phyloP scores from a whole-genome alignment of 1,140 invertebrate genomes.

The Bombyx mandarina region DNA sequence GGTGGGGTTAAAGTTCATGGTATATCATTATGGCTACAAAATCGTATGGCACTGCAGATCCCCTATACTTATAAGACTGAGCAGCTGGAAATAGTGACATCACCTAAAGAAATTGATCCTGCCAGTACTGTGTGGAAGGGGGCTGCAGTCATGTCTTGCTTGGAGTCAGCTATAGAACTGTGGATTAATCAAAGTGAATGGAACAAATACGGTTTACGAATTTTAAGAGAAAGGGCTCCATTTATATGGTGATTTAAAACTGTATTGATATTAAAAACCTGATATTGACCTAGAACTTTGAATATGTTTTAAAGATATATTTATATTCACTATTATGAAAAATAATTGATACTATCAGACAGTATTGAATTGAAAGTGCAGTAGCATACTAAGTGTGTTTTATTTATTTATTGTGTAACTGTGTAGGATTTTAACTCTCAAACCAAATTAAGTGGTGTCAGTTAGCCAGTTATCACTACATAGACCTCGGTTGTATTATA shows the following conservation, averaged over 20 bases:
- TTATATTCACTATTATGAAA: not conserved
- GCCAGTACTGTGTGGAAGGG: slow-evolving; percentile 94
- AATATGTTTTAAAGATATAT: too few relatives aligned
- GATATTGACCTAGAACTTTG: not conserved
- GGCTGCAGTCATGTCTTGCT: slow-evolving; percentile 91
- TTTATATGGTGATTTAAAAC: slow-evolving; percentile 72
- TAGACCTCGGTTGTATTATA: too few relatives aligned
- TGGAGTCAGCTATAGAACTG: slow-evolving; percentile 93
- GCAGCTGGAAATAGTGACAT: slow-evolving; percentile 86
- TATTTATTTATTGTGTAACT: not conserved
- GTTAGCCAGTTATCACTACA: too few relatives aligned
- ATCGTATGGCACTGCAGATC: slow-evolving; percentile 86
- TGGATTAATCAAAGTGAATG: slow-evolving; percentile 93
- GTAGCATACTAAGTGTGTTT: not conserved
- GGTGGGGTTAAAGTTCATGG: slow-evolving; percentile 92
- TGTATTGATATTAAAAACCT: not conserved
- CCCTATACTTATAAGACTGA: slow-evolving; percentile 84
- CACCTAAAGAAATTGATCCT: slow-evolving; percentile 92
- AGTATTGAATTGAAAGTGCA: not conserved
- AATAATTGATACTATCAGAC: not conserved
- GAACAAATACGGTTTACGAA: slow-evolving; percentile 86
- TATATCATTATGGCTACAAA: slow-evolving; percentile 90
- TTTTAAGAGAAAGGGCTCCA: slow-evolving; percentile 88
- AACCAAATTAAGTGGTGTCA: too few relatives aligned
- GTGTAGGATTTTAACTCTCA: too few relatives aligned